phyloP scores from a whole-genome alignment of 1,140 invertebrate genomes.

The Tetramorium simillimum region DNA sequence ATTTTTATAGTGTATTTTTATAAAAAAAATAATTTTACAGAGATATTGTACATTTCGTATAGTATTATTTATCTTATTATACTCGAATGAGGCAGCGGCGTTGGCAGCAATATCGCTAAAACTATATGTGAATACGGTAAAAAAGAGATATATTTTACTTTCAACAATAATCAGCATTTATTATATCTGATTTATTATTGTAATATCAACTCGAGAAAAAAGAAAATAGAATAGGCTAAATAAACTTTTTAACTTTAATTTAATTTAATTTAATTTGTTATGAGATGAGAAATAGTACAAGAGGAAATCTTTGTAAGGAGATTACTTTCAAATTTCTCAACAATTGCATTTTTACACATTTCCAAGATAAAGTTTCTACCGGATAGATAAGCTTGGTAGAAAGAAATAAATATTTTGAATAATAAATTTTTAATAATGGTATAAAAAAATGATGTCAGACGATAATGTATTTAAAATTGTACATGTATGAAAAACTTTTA shows the following conservation, averaged over 20 bases:
- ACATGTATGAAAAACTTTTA: slow-evolving; percentile 75
- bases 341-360: neutral
- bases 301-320: neutral
- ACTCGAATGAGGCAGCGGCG: neutral
- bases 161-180: neutral
- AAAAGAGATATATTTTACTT: slow-evolving; percentile 78
- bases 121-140: slow-evolving; percentile 59
- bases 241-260: neutral
- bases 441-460: slow-evolving; percentile 85
- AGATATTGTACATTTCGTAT: too few species aligned
- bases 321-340: slow-evolving; percentile 7
- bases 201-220: neutral
- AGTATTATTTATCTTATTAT: neutral
- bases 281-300: neutral
- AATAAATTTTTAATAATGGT: slow-evolving; percentile 83
- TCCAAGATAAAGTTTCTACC: neutral
- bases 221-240: neutral
- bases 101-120: neutral
- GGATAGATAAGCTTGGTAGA: neutral
- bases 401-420: slow-evolving; percentile 63
- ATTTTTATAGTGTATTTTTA: neutral
- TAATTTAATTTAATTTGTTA: neutral
- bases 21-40: neutral
- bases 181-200: neutral
- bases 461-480: slow-evolving; percentile 84